Percentiles rank a stretch among this genome's conserved stretches.
Evolutionary conservation across 2,113 vertebrate genomes (phyloP).

Genomic region (Trichomycterus rosablanca): DNA sequence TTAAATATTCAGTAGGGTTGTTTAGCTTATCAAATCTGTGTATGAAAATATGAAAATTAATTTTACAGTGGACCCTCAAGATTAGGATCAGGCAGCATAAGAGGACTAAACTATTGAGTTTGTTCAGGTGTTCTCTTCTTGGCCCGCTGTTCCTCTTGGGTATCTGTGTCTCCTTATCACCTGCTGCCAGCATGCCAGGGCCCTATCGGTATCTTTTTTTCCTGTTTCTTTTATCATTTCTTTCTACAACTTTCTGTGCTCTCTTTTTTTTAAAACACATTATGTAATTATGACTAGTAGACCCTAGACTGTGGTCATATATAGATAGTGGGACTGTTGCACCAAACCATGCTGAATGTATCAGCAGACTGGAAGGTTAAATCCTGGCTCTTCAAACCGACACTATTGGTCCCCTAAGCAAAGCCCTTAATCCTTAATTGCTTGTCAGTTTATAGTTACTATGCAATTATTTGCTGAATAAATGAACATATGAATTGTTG

Average conservation of each 20-base stretch:
- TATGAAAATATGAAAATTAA: slow-evolving; percentile 21
- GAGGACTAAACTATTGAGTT: slow-evolving; percentile 15
- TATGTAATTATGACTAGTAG: background rate
- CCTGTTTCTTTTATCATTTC: background rate
- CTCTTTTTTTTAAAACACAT: background rate
- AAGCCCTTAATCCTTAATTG: no score
- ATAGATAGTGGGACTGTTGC: background rate
- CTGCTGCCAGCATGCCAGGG: background rate
- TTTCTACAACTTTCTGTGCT: background rate
- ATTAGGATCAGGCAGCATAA: slow-evolving; percentile 4
- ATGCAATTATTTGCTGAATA: no score
- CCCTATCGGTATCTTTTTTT: background rate
- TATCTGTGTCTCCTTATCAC: background rate
- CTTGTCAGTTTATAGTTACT: no score
- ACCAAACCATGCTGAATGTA: background rate
- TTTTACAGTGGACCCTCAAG: slow-evolving; percentile 18
- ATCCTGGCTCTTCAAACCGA: no score
- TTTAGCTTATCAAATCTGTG: slow-evolving; percentile 30
- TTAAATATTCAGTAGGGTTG: slow-evolving; percentile 31
- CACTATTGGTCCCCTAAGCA: no score
- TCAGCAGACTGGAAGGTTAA: no score
- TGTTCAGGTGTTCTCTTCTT: slow-evolving; percentile 7
- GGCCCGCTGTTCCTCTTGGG: background rate
- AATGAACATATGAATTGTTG: no score
- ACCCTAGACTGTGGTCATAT: background rate